Percentiles rank a stretch among this genome's conserved stretches.
Evolutionary conservation across 2,888 invertebrate genomes (phyloP).

Genomic region (Leucozona laternaria): DNA sequence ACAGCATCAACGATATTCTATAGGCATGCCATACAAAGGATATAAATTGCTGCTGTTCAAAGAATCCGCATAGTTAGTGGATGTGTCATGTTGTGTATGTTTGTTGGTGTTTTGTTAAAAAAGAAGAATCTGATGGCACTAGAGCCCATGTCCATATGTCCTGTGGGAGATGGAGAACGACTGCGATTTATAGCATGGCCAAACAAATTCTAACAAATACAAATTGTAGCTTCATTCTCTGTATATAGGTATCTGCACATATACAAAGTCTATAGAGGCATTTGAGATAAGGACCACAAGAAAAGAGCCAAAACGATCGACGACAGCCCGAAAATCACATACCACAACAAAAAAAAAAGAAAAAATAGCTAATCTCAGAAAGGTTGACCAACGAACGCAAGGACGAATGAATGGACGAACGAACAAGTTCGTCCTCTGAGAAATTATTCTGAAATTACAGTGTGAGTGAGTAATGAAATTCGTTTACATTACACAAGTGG

Average conservation of each 20-base stretch:
- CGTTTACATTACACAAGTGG: slow-evolving; percentile 48
- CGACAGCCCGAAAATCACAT: slow-evolving; percentile 11
- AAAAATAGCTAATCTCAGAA: background rate
- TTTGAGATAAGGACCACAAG: slow-evolving; percentile 11
- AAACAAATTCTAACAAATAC: slow-evolving; percentile 72
- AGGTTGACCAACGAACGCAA: slow-evolving; percentile 18
- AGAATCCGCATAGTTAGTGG: slow-evolving; percentile 72
- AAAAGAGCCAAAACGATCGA: slow-evolving; percentile 15
- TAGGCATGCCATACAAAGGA: slow-evolving; percentile 70
- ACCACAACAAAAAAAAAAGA: slow-evolving; percentile 1
- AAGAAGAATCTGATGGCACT: slow-evolving; percentile 25
- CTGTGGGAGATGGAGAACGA: slow-evolving; percentile 62
- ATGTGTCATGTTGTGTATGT: slow-evolving; percentile 46
- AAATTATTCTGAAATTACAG: slow-evolving; percentile 63
- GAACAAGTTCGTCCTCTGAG: slow-evolving; percentile 63
- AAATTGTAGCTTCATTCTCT: slow-evolving; percentile 40
- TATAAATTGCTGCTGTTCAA: slow-evolving; percentile 73
- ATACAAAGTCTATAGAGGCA: slow-evolving; percentile 9
- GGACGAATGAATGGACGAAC: background rate
- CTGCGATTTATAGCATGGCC: slow-evolving; percentile 72
- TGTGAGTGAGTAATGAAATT: slow-evolving; percentile 62
- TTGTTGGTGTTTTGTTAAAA: slow-evolving; percentile 12
- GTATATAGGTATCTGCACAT: no score
- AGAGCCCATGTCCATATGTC: slow-evolving; percentile 17
- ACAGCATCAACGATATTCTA: slow-evolving; percentile 66